phyloP scores from a whole-genome alignment of 2,797 vertebrate genomes.

The Chlorospingus semifuscus region DNA sequence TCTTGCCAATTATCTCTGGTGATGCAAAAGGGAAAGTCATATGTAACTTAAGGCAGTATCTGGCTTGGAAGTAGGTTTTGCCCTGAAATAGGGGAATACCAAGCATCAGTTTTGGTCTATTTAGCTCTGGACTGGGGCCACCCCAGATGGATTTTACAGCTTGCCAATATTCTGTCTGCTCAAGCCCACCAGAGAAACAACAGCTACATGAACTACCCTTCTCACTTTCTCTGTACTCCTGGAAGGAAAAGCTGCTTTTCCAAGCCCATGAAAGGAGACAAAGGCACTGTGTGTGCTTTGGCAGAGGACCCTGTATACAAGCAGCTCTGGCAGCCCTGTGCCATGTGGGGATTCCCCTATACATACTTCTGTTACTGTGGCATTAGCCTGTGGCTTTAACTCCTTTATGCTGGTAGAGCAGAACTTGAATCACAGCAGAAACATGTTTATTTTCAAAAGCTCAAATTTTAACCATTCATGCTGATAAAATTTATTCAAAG shows the following conservation, averaged over 20 bases:
- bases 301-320: neutral
- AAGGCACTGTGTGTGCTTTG: neutral
- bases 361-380: neutral
- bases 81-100: neutral
- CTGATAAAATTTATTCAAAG: neutral
- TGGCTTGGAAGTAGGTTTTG: neutral
- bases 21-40: neutral
- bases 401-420: neutral
- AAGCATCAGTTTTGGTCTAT: neutral
- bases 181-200: neutral
- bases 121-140: neutral
- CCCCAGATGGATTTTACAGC: neutral
- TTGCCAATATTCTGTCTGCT: neutral
- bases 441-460: constrained; percentile 10
- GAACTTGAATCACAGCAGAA: neutral
- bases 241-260: neutral
- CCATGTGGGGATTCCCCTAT: neutral
- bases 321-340: neutral
- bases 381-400: neutral
- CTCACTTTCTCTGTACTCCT: neutral
- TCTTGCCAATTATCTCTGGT: neutral
- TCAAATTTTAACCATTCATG: neutral
- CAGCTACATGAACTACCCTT: neutral
- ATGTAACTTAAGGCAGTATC: neutral
- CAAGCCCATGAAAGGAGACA: neutral